phyloP scores from a whole-genome alignment of 2,113 vertebrate species.

The Aleadryas rufinucha region DNA sequence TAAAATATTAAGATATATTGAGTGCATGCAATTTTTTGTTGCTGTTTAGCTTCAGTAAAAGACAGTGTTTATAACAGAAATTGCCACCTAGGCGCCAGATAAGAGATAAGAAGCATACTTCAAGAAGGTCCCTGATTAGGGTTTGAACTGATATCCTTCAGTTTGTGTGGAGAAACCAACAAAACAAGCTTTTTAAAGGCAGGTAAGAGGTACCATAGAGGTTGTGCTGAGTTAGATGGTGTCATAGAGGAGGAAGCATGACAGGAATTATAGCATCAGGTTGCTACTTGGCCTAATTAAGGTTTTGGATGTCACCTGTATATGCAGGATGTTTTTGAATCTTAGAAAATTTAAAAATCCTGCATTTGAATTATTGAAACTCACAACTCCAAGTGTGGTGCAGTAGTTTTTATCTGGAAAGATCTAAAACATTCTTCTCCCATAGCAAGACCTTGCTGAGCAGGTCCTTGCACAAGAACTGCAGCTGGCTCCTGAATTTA shows the following conservation, averaged over 20 bases:
- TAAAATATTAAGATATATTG: neutral
- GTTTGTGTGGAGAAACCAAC: neutral
- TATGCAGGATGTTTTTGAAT: neutral
- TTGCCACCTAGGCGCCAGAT: neutral
- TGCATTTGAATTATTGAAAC: neutral
- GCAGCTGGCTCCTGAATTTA: neutral
- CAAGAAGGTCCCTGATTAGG: neutral
- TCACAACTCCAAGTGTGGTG: neutral
- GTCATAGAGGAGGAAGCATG: neutral
- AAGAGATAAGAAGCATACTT: neutral
- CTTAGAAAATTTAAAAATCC: neutral
- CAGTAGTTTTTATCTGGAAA: neutral
- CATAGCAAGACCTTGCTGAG: neutral
- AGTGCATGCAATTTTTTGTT: neutral
- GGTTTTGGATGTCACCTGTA: neutral
- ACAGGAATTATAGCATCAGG: neutral
- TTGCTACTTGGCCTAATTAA: neutral
- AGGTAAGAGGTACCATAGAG: neutral
- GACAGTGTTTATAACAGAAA: neutral
- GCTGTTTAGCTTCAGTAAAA: neutral
- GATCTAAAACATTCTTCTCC: neutral
- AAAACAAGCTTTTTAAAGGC: neutral
- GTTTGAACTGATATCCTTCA: neutral
- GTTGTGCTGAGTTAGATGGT: neutral
- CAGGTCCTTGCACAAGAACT: neutral